Conservation (phyloP, 64 coral and sea anemone genomes). For the Montipora sp. region DNA sequence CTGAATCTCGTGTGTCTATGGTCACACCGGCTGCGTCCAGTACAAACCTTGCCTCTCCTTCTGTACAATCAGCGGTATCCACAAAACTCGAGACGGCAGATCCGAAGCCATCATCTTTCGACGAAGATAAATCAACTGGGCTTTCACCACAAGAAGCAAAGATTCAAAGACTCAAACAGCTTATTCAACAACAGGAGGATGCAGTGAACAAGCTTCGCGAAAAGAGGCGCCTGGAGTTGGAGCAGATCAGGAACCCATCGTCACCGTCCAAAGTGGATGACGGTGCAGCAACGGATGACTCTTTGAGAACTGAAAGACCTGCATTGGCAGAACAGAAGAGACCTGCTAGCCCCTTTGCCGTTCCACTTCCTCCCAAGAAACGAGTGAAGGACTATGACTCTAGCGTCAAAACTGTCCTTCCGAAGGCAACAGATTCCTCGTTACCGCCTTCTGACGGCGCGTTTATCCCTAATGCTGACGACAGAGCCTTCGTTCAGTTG, state of each 20-base stretch:
- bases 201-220: conserved; percentile 80
- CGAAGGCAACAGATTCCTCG: conserved; percentile 15
- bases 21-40: neutral
- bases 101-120: neutral
- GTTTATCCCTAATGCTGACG: conserved; percentile 81
- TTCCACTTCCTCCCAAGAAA: conserved; percentile 71
- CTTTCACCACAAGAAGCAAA: conserved; percentile 79
- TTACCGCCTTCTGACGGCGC: conserved; percentile 23
- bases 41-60: neutral
- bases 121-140: conserved; percentile 11
- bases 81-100: neutral
- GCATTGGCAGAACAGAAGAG: conserved; percentile 47
- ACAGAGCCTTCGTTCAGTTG: conserved; percentile 81
- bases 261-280: neutral
- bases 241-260: conserved; percentile 58
- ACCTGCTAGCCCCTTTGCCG: conserved; percentile 77
- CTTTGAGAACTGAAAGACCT: conserved; percentile 25
- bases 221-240: conserved; percentile 84
- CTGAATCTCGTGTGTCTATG: neutral
- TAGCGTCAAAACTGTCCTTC: neutral
- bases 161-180: conserved; percentile 90
- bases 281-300: neutral
- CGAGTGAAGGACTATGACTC: conserved; percentile 25
- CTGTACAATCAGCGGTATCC: neutral
- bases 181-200: conserved; percentile 78